These are phyloP conservation scores for Cirrhinus molitorella DNA, from an alignment of 2,797 vertebrate species.

Conservation along the genomic window DNA sequence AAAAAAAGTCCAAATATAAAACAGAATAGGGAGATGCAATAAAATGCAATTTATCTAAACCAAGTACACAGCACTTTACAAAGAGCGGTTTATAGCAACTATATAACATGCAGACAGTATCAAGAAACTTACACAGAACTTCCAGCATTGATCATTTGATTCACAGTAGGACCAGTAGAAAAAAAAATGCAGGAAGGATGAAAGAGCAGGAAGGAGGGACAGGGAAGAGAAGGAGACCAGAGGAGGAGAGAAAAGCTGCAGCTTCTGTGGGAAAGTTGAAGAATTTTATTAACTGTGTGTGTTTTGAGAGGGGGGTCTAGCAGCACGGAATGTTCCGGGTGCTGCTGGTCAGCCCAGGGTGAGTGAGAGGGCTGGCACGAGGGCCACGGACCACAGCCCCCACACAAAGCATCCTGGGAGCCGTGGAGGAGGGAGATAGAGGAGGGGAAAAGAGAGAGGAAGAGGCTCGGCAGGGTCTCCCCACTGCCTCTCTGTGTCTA, in stretches of 20 bases:
- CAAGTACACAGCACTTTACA: too few relatives aligned
- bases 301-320: conserved; percentile 73
- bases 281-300: conserved; percentile 55
- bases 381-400: conserved; percentile 83
- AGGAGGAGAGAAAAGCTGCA: conserved; percentile 29
- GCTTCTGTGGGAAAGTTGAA: conserved; percentile 57
- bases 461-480: conserved; percentile 78
- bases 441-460: conserved; percentile 76
- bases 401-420: conserved; percentile 84
- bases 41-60: background rate
- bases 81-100: background rate
- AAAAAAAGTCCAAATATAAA: background rate
- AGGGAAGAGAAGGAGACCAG: conserved; percentile 22
- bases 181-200: background rate
- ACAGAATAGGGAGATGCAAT: background rate
- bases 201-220: conserved; percentile 20
- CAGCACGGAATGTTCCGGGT: conserved; percentile 91
- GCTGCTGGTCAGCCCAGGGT: conserved; percentile 75
- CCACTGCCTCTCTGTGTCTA: conserved; percentile 67
- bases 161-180: conserved; percentile 3
- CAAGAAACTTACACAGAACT: conserved; percentile 6
- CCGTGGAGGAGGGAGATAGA: conserved; percentile 68
- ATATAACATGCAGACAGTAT: background rate
- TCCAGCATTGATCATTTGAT: background rate
- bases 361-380: conserved; percentile 79